A percentile compares a stretch with the other conserved stretches of the same genome.
Conservation (phyloP, 1,140 invertebrate species). For the Sycophaga agraensis region DNA sequence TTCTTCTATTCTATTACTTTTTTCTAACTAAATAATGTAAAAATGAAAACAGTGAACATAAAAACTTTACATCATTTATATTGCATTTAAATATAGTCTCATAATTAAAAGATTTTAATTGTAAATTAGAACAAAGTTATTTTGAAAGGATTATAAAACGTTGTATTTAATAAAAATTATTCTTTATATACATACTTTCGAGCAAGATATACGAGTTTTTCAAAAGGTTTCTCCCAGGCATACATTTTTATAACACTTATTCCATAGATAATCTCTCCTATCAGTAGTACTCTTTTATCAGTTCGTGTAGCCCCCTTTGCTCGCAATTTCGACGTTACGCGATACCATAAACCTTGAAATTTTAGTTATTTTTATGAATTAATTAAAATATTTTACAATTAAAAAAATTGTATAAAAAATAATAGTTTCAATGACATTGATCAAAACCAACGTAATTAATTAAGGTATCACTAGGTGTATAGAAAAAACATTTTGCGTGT, state of each 20-base stretch:
- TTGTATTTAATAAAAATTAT: background rate
- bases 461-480: too few species aligned
- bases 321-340: conserved; percentile 62
- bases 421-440: too few species aligned
- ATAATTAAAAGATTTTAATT: background rate
- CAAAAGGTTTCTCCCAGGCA: conserved; percentile 70
- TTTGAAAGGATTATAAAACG: background rate
- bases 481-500: background rate
- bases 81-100: conserved; percentile 14
- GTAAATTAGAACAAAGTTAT: too few species aligned
- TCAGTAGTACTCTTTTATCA: conserved; percentile 73
- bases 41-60: too few species aligned
- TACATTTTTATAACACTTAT: conserved; percentile 80
- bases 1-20: too few species aligned
- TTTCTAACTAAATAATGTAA: too few species aligned
- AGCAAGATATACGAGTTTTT: conserved; percentile 56
- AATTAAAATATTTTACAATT: background rate
- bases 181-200: conserved; percentile 51
- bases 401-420: too few species aligned
- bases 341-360: too few species aligned
- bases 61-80: too few species aligned
- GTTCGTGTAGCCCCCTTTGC: conserved; percentile 66
- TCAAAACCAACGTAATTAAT: too few species aligned
- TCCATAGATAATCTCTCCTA: conserved; percentile 79
- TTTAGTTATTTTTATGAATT: background rate